These are phyloP conservation scores for Coelopa frigida DNA, from an alignment of 1,140 invertebrate species.

Conservation along the genomic window DNA sequence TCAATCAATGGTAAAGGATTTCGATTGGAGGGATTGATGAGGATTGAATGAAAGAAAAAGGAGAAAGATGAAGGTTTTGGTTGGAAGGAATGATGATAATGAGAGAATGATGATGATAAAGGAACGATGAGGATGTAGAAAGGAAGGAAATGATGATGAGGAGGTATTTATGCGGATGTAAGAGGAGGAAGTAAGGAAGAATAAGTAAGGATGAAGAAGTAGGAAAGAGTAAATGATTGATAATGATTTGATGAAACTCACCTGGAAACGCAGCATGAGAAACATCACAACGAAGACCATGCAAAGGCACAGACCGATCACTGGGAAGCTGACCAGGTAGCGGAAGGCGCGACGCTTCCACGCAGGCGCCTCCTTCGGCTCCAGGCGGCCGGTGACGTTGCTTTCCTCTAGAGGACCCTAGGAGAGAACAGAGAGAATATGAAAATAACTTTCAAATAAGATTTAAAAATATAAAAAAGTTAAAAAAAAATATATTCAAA, in stretches of 20 bases:
- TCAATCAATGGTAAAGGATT: too few species aligned
- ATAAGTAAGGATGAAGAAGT: too few species aligned
- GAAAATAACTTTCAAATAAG: too few species aligned
- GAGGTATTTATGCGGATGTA: too few species aligned
- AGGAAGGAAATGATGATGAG: too few species aligned
- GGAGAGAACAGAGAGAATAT: slow-evolving; percentile 11
- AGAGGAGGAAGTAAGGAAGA: too few species aligned
- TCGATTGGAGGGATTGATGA: too few species aligned
- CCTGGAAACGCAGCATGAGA: slow-evolving; percentile 78
- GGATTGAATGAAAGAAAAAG: too few species aligned
- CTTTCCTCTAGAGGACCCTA: slow-evolving; percentile 77
- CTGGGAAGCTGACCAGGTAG: slow-evolving; percentile 78
- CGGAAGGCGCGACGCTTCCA: slow-evolving; percentile 84
- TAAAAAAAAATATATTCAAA: neutral
- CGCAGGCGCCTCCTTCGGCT: slow-evolving; percentile 71
- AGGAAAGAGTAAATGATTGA: too few species aligned
- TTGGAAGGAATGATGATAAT: too few species aligned
- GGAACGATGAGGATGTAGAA: slow-evolving; percentile 3
- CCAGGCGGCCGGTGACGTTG: slow-evolving; percentile 77
- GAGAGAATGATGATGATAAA: too few species aligned
- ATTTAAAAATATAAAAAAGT: neutral
- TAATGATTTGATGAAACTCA: slow-evolving; percentile 36
- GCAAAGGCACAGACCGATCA: slow-evolving; percentile 71
- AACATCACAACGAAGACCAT: slow-evolving; percentile 84
- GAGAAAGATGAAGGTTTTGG: too few species aligned